These are phyloP conservation scores for Nematopogon swammerdamellus DNA, from an alignment of 2,888 invertebrate genomes.

Conservation along the genomic window DNA sequence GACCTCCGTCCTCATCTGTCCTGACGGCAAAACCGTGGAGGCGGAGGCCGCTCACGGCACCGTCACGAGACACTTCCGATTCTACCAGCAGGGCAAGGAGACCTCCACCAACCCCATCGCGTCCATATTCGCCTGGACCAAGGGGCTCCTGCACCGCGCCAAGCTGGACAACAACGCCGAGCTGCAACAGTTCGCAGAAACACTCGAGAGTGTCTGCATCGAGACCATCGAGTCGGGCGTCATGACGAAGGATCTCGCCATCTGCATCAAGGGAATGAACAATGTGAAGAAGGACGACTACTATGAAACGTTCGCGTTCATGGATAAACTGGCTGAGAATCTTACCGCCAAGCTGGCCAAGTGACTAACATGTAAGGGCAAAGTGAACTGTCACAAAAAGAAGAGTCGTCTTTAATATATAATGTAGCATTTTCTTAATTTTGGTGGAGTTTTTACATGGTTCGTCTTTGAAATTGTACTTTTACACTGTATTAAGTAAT, in stretches of 20 bases:
- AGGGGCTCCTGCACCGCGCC: constrained; percentile 90
- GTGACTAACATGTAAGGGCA: constrained; percentile 34
- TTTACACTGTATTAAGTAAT: too few species aligned
- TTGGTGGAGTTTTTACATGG: neutral
- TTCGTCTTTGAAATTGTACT: neutral
- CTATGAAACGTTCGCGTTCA: constrained; percentile 94
- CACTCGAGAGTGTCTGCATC: constrained; percentile 86
- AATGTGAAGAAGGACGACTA: constrained; percentile 79
- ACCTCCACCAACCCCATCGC: constrained; percentile 99
- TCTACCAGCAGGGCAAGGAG: constrained; percentile 92
- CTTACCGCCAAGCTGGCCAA: constrained; percentile 61
- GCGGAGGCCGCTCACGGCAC: constrained; percentile 99
- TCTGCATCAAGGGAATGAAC: constrained; percentile 93
- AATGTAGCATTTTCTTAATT: constrained; percentile 8
- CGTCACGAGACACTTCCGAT: constrained; percentile 86
- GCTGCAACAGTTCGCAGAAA: constrained; percentile 77
- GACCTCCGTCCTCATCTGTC: constrained; percentile 96
- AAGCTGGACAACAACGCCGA: constrained; percentile 83
- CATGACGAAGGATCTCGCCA: constrained; percentile 99
- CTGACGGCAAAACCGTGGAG: constrained; percentile 97
- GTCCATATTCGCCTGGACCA: constrained; percentile 98
- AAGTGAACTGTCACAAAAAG: constrained; percentile 11
- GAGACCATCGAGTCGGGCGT: constrained; percentile 92
- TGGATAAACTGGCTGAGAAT: constrained; percentile 92
- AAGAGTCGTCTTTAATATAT: constrained; percentile 30